Conservation (phyloP, 2,113 vertebrate species). For the Xenotilapia caudafasciata region DNA sequence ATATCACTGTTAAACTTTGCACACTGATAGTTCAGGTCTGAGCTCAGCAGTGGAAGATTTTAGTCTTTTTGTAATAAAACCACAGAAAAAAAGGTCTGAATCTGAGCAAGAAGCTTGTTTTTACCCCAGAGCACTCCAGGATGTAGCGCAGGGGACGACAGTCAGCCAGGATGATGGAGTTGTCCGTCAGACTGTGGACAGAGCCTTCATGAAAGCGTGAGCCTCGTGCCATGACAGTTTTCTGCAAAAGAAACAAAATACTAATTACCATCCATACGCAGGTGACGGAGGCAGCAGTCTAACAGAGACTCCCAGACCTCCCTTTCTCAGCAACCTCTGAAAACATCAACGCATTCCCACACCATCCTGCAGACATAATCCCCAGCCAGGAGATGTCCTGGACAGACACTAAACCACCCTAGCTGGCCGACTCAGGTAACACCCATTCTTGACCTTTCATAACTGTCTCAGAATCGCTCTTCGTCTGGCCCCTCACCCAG, state of each 20-base stretch:
- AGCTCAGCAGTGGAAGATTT: neutral
- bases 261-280: neutral
- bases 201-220: accelerated
- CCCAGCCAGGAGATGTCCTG: neutral
- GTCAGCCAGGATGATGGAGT: neutral
- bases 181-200: accelerated
- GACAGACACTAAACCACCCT: neutral
- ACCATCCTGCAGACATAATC: neutral
- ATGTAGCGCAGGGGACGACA: neutral
- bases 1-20: neutral
- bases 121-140: neutral
- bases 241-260: neutral
- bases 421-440: neutral
- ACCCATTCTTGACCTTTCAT: neutral
- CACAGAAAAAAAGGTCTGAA: neutral
- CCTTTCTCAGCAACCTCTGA: neutral
- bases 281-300: neutral
- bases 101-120: neutral
- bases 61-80: neutral
- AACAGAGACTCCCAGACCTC: neutral
- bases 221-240: neutral
- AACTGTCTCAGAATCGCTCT: neutral
- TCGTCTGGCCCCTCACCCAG: neutral
- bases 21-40: neutral
- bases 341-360: neutral